These are phyloP conservation scores for Drosophila oshimai DNA, from an alignment of 1,140 invertebrate species.

Conservation along the genomic window DNA sequence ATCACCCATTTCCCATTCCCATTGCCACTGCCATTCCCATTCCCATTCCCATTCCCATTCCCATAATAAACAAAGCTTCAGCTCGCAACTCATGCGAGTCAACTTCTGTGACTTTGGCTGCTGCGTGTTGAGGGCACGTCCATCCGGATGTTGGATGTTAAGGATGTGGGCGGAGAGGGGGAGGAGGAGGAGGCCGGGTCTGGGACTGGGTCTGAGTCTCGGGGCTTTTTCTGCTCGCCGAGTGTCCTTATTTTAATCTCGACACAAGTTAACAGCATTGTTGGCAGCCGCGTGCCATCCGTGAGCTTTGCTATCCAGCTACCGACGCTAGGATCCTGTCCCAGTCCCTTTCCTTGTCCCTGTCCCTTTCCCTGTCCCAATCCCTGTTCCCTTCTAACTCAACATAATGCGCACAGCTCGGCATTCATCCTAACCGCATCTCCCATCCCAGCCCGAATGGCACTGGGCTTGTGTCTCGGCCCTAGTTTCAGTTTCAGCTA, in stretches of 20 bases:
- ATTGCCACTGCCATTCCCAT: neutral
- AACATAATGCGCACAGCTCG: conserved; percentile 52
- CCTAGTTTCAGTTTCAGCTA: conserved; percentile 18
- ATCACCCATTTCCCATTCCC: neutral
- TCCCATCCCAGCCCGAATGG: neutral
- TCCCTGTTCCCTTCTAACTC: conserved; percentile 2
- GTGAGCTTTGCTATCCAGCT: conserved; percentile 47
- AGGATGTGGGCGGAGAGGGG: neutral
- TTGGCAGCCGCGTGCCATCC: conserved; percentile 68
- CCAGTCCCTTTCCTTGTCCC: neutral
- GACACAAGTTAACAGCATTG: conserved; percentile 79
- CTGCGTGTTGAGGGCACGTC: conserved; percentile 33
- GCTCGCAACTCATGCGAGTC: conserved; percentile 73
- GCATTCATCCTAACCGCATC: conserved; percentile 29
- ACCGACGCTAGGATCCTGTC: neutral
- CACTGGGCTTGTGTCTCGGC: conserved; percentile 31
- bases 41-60: neutral
- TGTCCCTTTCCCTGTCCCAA: neutral
- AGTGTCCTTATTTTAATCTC: conserved; percentile 80
- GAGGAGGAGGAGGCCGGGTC: neutral
- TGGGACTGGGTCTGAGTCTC: neutral
- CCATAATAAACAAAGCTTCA: conserved; percentile 72
- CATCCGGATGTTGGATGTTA: conserved; percentile 9
- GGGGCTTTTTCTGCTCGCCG: conserved; percentile 52
- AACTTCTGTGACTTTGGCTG: conserved; percentile 11